phyloP scores from a whole-genome alignment of 1,140 invertebrate species.

The Aradophagus sp. region DNA sequence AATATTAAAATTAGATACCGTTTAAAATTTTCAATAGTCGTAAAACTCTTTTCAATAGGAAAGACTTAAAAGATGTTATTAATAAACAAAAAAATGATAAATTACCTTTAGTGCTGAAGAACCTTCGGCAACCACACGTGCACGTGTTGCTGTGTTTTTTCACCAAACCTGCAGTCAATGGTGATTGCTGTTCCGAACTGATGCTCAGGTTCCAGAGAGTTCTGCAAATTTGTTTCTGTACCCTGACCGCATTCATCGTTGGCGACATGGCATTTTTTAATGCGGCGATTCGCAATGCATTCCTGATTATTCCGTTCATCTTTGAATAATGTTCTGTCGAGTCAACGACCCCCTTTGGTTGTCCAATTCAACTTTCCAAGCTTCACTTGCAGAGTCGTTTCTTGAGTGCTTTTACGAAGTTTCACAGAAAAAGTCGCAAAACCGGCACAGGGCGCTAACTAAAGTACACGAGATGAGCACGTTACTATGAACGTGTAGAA shows the following conservation, averaged over 20 bases:
- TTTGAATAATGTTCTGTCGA: no score
- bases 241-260: constrained; percentile 69
- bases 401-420: no score
- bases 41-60: constrained; percentile 9
- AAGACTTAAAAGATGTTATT: background rate
- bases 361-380: background rate
- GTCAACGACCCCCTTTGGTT: no score
- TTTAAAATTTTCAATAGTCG: no score
- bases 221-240: constrained; percentile 78
- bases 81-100: constrained; percentile 1
- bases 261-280: constrained; percentile 73
- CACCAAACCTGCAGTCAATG: constrained; percentile 55
- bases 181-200: constrained; percentile 63
- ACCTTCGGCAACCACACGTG: constrained; percentile 78
- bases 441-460: constrained; percentile 20
- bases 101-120: constrained; percentile 82
- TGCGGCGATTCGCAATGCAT: constrained; percentile 64
- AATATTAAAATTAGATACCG: no score
- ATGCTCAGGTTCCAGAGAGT: constrained; percentile 82
- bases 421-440: background rate
- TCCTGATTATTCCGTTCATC: constrained; percentile 78
- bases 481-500: constrained; percentile 8
- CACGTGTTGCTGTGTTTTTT: constrained; percentile 75
- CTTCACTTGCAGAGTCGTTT: no score
- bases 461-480: constrained; percentile 5